Percentiles rank a stretch among this genome's conserved stretches.
phyloP scores from a whole-genome alignment of 2,113 vertebrate species.

The Dipodomys spectabilis region DNA sequence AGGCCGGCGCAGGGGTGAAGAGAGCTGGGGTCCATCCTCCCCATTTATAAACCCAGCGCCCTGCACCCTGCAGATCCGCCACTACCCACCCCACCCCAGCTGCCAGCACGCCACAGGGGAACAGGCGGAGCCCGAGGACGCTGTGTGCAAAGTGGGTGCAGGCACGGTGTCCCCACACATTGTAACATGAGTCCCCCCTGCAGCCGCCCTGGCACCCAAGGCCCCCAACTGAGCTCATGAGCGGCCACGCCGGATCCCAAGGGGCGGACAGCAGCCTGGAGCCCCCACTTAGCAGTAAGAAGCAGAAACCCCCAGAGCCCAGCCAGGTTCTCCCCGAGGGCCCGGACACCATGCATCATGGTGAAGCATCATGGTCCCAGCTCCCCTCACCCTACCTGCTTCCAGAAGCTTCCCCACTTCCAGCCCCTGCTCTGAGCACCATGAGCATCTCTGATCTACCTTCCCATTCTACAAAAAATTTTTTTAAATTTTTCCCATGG shows the following conservation, averaged over 20 bases:
- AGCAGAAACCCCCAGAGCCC: background rate
- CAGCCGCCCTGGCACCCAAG: no score
- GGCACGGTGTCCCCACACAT: no score
- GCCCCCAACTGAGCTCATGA: background rate
- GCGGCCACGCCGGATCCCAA: background rate
- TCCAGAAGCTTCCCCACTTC: background rate
- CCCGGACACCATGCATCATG: no score
- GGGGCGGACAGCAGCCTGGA: background rate
- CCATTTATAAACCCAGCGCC: no score
- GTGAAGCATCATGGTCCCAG: no score
- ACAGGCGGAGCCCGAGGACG: no score
- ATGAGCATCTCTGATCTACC: no score
- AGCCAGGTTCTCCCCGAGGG: background rate
- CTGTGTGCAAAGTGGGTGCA: no score
- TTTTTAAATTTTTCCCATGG: no score
- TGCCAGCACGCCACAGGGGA: background rate
- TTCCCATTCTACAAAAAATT: background rate
- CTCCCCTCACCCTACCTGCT: background rate
- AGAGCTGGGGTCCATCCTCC: no score
- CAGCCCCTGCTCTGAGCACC: no score
- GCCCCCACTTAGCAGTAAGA: background rate
- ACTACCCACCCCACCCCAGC: background rate
- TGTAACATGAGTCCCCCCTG: no score
- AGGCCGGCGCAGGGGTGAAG: background rate
- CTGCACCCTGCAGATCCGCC: background rate